phyloP scores from a whole-genome alignment of 2,797 vertebrate species.

The Sarcoramphus papa region DNA sequence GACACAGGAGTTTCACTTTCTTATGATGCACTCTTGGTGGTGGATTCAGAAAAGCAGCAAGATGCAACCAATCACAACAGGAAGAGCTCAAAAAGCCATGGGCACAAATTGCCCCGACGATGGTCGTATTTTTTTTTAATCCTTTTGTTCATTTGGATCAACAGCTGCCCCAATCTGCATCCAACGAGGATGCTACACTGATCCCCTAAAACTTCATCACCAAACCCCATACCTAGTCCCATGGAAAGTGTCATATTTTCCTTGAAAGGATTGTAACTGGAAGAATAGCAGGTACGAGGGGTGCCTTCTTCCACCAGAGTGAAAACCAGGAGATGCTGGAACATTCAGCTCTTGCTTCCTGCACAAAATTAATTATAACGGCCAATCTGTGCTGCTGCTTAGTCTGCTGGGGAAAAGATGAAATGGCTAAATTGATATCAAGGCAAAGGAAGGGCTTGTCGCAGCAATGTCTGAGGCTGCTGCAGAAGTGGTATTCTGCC shows the following conservation, averaged over 20 bases:
- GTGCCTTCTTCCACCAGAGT: neutral
- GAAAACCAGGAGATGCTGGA: neutral
- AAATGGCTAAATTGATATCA: conserved; percentile 23
- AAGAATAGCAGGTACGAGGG: neutral
- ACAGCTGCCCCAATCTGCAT: neutral
- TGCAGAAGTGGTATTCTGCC: neutral
- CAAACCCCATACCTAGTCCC: neutral
- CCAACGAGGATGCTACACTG: neutral
- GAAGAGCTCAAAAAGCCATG: neutral
- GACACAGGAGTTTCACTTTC: neutral
- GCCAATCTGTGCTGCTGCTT: conserved; percentile 31
- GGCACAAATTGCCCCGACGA: neutral
- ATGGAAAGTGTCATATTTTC: neutral
- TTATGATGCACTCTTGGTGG: neutral
- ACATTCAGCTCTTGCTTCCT: neutral
- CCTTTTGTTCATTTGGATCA: neutral
- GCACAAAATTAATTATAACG: neutral
- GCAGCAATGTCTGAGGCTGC: neutral
- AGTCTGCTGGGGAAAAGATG: neutral
- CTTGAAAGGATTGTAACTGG: neutral
- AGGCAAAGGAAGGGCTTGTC: neutral
- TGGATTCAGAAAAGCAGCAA: neutral
- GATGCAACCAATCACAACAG: neutral
- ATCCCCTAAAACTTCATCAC: neutral
- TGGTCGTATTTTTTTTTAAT: neutral